These are phyloP conservation scores for Asbolus verrucosus DNA, from an alignment of 1,140 invertebrate species.

Conservation along the genomic window DNA sequence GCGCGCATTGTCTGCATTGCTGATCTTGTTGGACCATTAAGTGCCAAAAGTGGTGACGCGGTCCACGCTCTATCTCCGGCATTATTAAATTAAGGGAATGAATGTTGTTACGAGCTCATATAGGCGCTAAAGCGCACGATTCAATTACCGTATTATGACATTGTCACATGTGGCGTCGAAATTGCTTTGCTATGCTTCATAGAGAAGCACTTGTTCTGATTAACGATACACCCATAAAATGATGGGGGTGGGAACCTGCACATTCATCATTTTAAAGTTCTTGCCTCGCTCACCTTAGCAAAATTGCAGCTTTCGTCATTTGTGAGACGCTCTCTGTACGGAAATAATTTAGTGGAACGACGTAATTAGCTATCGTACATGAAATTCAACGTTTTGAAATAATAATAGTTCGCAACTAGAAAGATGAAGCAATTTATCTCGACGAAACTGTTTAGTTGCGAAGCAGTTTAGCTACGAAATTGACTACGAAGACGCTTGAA, in stretches of 20 bases:
- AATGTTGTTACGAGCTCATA: slow-evolving; percentile 21
- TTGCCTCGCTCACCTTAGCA: not conserved
- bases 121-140: slow-evolving; percentile 33
- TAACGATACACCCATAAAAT: not conserved
- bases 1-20: not conserved
- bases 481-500: no score
- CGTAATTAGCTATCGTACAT: no score
- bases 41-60: slow-evolving; percentile 19
- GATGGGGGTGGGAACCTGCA: not conserved
- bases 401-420: no score
- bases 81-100: slow-evolving; percentile 31
- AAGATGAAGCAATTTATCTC: no score
- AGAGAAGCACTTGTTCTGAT: slow-evolving; percentile 19
- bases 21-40: slow-evolving; percentile 15
- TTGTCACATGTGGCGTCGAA: slow-evolving; percentile 27
- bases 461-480: not conserved
- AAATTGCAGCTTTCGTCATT: not conserved
- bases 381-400: no score
- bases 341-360: no score
- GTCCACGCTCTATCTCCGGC: slow-evolving; percentile 12
- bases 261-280: not conserved
- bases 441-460: no score
- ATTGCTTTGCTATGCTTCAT: slow-evolving; percentile 19
- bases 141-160: slow-evolving; percentile 37
- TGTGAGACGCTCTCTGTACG: no score